Evolutionary conservation across 2,888 invertebrate species (phyloP).

Genomic region (Campaea margaritaria): DNA sequence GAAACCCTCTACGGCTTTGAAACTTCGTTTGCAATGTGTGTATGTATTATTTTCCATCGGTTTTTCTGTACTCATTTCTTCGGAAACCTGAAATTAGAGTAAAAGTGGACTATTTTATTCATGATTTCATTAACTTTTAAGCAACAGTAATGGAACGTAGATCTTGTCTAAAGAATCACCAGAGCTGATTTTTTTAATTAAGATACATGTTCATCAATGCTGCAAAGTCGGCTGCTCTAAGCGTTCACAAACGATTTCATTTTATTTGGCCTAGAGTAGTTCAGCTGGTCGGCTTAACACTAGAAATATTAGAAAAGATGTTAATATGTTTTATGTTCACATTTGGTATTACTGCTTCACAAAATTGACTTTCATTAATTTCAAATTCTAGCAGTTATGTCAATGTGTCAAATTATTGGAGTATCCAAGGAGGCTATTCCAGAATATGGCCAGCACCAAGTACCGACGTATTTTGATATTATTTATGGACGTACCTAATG

Average conservation of each 20-base stretch:
- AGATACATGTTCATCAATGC: not conserved
- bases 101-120: not conserved
- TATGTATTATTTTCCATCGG: conserved; percentile 31
- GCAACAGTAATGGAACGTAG: too few relatives aligned
- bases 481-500: too few relatives aligned
- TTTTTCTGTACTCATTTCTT: conserved; percentile 48
- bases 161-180: too few relatives aligned
- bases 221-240: not conserved
- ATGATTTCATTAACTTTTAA: too few relatives aligned
- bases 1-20: conserved; percentile 74
- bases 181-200: too few relatives aligned
- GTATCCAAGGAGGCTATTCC: not conserved
- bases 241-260: conserved; percentile 53
- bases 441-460: not conserved
- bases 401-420: too few relatives aligned
- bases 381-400: too few relatives aligned
- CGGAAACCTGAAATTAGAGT: conserved; percentile 3
- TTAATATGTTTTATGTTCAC: not conserved
- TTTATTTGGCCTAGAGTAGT: conserved; percentile 37
- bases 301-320: conserved; percentile 21
- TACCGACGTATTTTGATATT: not conserved
- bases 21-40: conserved; percentile 53
- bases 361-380: too few relatives aligned
- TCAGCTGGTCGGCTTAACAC: conserved; percentile 8
- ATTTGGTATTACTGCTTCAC: too few relatives aligned